These are phyloP conservation scores for Drosophila eohydei DNA, from an alignment of 2,888 invertebrate species.

Conservation along the genomic window DNA sequence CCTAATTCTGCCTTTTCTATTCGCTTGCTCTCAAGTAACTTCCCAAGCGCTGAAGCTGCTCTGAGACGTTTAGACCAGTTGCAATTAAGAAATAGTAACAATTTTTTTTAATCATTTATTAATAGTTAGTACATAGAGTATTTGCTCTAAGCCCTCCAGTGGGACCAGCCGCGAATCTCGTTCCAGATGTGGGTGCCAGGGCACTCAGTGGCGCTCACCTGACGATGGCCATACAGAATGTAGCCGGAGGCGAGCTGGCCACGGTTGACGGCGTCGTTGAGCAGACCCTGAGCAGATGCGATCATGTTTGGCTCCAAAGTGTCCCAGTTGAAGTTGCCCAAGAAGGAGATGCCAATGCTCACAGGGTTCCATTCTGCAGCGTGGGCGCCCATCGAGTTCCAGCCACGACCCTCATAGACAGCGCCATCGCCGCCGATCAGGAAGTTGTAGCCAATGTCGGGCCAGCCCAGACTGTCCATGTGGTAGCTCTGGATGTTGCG, in stretches of 20 bases:
- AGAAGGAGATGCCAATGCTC: constrained; percentile 76
- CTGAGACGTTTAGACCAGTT: background rate
- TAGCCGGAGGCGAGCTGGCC: constrained; percentile 57
- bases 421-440: constrained; percentile 75
- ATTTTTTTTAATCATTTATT: background rate
- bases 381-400: constrained; percentile 71
- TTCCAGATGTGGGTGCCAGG: constrained; percentile 75
- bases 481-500: constrained; percentile 74
- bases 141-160: constrained; percentile 62
- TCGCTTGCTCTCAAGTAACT: background rate
- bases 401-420: constrained; percentile 77
- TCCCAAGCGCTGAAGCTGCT: background rate
- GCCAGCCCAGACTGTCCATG: constrained; percentile 70
- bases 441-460: constrained; percentile 79
- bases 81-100: background rate
- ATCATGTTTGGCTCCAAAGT: constrained; percentile 57
- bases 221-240: constrained; percentile 73
- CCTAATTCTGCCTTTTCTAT: background rate
- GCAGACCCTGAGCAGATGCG: constrained; percentile 59
- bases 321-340: constrained; percentile 68
- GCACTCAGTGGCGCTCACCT: constrained; percentile 75
- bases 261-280: constrained; percentile 58
- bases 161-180: constrained; percentile 76
- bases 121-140: too few species aligned
- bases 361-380: constrained; percentile 71